Conservation (phyloP, 2,113 vertebrate species). For the Tragelaphus strepsiceros region DNA sequence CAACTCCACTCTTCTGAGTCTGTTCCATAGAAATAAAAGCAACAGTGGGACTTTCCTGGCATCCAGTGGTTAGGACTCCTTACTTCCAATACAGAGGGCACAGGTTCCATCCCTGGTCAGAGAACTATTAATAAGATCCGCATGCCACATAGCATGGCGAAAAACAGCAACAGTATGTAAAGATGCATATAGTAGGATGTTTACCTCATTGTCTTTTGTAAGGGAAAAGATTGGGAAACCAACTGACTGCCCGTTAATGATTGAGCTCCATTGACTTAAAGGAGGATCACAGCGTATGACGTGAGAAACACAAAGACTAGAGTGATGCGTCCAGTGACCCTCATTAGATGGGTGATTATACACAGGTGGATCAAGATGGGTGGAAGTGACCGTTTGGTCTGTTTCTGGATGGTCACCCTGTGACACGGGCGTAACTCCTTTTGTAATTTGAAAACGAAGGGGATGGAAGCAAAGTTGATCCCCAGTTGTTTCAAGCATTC, state of each 20-base stretch:
- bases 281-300: rapidly evolving
- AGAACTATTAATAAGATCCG: background rate
- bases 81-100: background rate
- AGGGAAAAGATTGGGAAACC: background rate
- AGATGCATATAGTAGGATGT: background rate
- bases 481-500: background rate
- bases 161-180: background rate
- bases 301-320: background rate
- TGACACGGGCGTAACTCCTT: background rate
- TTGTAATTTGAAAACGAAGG: background rate
- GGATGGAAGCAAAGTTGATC: background rate
- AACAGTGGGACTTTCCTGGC: background rate
- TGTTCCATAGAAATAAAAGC: background rate
- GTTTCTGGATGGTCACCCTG: background rate
- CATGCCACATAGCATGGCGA: background rate
- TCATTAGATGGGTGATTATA: background rate
- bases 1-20: background rate
- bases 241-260: background rate
- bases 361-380: background rate
- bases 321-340: no score
- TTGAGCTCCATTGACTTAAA: background rate
- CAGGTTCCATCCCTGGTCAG: background rate
- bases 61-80: background rate
- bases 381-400: background rate
- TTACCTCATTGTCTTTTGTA: background rate